Conservation (phyloP, 2,797 vertebrate species). For the Mergus octosetaceus region DNA sequence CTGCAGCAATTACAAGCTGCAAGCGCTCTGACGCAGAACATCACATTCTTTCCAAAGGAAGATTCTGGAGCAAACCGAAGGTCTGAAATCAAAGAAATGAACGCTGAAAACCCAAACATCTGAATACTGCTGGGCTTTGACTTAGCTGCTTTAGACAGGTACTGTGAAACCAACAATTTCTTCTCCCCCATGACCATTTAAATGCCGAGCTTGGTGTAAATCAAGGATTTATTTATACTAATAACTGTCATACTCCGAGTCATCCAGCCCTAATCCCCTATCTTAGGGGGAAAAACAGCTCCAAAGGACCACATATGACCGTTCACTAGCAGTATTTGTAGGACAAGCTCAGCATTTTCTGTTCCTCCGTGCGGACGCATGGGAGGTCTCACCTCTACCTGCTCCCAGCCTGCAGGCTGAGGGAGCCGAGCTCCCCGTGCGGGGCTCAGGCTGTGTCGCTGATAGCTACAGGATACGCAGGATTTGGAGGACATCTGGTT, state of each 20-base stretch:
- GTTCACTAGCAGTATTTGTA: neutral
- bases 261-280: neutral
- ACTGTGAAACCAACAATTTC: accelerated
- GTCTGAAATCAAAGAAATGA: neutral
- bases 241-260: neutral
- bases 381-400: neutral
- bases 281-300: neutral
- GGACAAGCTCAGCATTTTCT: neutral
- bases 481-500: slow-evolving; percentile 3
- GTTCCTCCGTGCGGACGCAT: neutral
- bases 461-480: neutral
- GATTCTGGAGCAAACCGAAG: neutral
- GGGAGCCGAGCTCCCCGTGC: neutral
- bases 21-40: neutral
- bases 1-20: neutral
- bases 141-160: neutral
- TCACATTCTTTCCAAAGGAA: slow-evolving; percentile 52
- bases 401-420: neutral
- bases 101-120: neutral
- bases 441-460: neutral
- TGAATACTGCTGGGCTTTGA: neutral
- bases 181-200: accelerated
- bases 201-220: neutral
- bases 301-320: neutral
- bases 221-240: accelerated